Base-by-base conservation (phyloP, 1,140 invertebrate genomes). In the Lethocerus indicus region DNA sequence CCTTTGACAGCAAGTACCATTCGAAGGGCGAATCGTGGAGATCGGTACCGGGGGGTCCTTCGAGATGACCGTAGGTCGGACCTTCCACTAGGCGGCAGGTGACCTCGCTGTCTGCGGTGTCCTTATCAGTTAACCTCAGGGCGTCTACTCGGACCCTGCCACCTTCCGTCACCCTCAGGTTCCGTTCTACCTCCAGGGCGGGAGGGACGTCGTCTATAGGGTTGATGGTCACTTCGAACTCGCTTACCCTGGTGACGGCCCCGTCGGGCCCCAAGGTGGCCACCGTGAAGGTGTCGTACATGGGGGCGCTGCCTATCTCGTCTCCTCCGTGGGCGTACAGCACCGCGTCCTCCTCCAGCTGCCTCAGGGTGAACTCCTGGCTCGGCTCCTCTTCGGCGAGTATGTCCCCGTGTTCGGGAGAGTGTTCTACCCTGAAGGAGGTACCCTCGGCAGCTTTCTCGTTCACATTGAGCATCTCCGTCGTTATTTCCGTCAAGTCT, bases 131-230 rank as follows among this genome's bases (percentile, higher is more conserved):
- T 1, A 50, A 24, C n/a, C 25, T 25, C n/a, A n/a, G n/a, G n/a
- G n/a, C n/a, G n/a, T n/a, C n/a, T n/a, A n/a, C n/a, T n/a, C n/a
- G n/a, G 5, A 20, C 40, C 23, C 35, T 12, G 5, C 39, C 25
- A 4, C 49, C 49, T 43, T 50, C 49, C n/a, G 29, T 39, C 6
- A 50, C 49, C 7, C 20, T 26, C 1, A 50, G 24, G 14, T 43
- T n/a, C 1, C 39, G 12, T 29, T 50, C 40, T 25, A 50, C 16
- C 7, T 28, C 7, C 12, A 50, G 14, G 3, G 18, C 25, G 2
- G 49, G 39, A 13, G 49, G 35, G 13, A 28, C 21, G 49, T 50
- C 49, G 40, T 50, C 49, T 4, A 50, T 26, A 6, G 49, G 49
- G 12, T 50, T 25, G 2, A 50, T 43, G 27, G 28, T 13, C 25